Conservation (phyloP, 2,113 vertebrate genomes). For the Neodontobutis hainanensis region DNA sequence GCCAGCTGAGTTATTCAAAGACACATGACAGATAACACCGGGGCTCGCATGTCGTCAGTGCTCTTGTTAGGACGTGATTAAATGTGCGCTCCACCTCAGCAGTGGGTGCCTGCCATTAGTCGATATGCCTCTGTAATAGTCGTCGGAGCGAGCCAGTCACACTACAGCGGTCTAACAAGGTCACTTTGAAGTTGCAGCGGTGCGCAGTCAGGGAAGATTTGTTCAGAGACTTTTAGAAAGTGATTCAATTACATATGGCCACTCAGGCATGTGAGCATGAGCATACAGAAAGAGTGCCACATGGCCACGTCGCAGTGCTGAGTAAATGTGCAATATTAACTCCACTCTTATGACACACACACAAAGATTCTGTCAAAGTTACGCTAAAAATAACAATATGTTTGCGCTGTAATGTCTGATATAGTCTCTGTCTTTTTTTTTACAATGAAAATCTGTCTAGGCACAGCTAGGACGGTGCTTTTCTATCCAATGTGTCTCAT, state of each 20-base stretch:
- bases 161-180: conserved; percentile 58
- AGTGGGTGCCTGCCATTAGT: conserved; percentile 45
- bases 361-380: too few species aligned
- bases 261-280: conserved; percentile 34
- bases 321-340: not conserved
- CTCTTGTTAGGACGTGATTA: conserved; percentile 67
- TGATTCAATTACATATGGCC: conserved; percentile 49
- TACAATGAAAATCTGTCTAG: too few species aligned
- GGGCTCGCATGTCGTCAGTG: conserved; percentile 40
- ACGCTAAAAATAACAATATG: too few species aligned
- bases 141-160: conserved; percentile 50
- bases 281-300: conserved; percentile 22
- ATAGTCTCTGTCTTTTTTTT: too few species aligned
- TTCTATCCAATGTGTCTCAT: too few species aligned
- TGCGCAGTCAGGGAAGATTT: conserved; percentile 49
- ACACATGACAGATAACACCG: conserved; percentile 57
- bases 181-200: conserved; percentile 60
- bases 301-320: not conserved
- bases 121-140: conserved; percentile 39
- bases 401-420: too few species aligned
- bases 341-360: not conserved
- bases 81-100: conserved; percentile 46
- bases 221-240: conserved; percentile 42
- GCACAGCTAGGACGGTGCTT: too few species aligned
- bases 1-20: conserved; percentile 59